Evolutionary conservation across 92 coral and sea anemone species (phyloP), one percentile per base, ranked within the genome.

Genomic region (Ricordea florida): DNA sequence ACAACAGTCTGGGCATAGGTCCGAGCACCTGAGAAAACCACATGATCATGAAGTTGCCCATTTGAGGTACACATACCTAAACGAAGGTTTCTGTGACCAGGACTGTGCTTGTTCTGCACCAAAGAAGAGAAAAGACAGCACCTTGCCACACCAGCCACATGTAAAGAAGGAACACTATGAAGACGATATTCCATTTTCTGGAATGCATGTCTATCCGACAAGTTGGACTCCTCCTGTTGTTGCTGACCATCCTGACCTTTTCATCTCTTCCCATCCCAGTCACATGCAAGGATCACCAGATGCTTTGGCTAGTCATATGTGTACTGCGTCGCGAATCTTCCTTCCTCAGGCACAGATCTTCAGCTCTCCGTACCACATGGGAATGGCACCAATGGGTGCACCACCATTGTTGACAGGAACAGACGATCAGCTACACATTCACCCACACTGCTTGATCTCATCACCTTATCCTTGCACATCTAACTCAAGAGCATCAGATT

Each of bases 341-440:
- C 92, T 96, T 82, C 99, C 99, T 9, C 66, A 93, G 15, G 71
- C 90, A 13, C 97, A 88, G 64, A 69, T 92, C 34, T 96, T 92
- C 52, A 86, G 83, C 2, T 74, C 88, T 35, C 55, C 87, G 1
- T 72, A 82, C 26, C 97, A 86, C 23, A 62, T 90, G 47, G 83
- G 85, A 10, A 35, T 91, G 80, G 35, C 90, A 0, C 96, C 97
- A 6, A 77, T 92, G 46, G 68, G 90, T 21, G 91, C 87, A 7
- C 73, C 81, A 32, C 91, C 89, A 26, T 55, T 90, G 49, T 69
- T 89, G 14, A 29, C 96, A 2, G 89, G 87, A 41, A 72, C 94
- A 35, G 93, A 92, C 7, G 87, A 86, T 72, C 91, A 84, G 50
- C 57, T 93, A 51, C 90, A 69, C 15, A 86, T 96, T 51, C 99